Base-by-base conservation (phyloP, 2,888 invertebrate species). In the Parthenolecanium corni region DNA sequence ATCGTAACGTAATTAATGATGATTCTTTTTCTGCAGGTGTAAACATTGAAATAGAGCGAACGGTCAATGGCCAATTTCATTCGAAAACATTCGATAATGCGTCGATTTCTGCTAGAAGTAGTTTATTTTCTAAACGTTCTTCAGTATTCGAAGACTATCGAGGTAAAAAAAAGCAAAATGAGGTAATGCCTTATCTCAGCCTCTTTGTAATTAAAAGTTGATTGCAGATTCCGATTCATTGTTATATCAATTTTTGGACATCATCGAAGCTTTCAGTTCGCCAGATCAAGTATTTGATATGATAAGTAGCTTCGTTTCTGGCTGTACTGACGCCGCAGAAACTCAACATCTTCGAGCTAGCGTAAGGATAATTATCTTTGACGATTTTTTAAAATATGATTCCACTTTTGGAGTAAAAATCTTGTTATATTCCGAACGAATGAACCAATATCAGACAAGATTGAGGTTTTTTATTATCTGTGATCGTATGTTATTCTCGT, bases 291-390 rank as follows among this genome's bases (percentile, higher is more conserved):
- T 82, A n/a, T 77, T 83, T 67, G 80, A 81, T 65, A 79, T 80
- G 2, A 71, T 84, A 62, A 74, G 78, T 44, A 80, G 81, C 73
- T 83, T 83, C 74, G 78, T 80, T 69, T 78, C 79, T 67, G 78
- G 78, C 24, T 84, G 84, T 71, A 76, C 78, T 20, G 82, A 83
- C 69, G 24, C 31, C 52, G 44, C 57, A 51, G 44, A 65, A 25
- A 25, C 52, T 1, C n/a, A 51, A 2, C 23, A 44, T 62, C 58
- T 58, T 53, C 58, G 66, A 44, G 42, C 42, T 18, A 40, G 51
- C 9, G 47, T 53, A 20, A 1, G n/a, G 11, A 23, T 25, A n/a
- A n/a, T 6, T 42, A 14, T 53, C 40, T 40, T 20, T 14, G 14
- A n/a, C 31, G 14, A 42, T 31, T 3, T 49, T n/a, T n/a, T n/a